These are phyloP conservation scores for Aquatica leii DNA, from an alignment of 2,888 invertebrate genomes.

Conservation along the genomic window DNA sequence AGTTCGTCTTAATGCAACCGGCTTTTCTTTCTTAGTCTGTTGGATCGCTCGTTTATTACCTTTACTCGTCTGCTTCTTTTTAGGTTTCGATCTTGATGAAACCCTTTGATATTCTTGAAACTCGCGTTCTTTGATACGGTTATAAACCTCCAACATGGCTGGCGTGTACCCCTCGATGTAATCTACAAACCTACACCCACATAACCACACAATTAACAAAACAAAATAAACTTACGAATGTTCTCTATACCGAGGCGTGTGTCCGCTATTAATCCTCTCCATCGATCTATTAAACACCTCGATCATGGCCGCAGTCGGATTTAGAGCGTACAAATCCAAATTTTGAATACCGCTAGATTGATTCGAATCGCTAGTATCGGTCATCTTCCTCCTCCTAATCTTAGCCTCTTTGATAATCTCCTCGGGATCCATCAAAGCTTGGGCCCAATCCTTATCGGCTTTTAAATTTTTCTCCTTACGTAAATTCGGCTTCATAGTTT, in stretches of 20 bases:
- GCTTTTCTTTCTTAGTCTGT: slow-evolving; percentile 15
- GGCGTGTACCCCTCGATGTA: slow-evolving; percentile 63
- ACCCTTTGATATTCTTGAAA: slow-evolving; percentile 45
- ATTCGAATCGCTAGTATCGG: slow-evolving; percentile 59
- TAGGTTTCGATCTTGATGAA: slow-evolving; percentile 4
- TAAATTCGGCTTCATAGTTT: slow-evolving; percentile 66
- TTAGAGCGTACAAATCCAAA: slow-evolving; percentile 63
- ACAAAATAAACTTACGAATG: slow-evolving; percentile 48
- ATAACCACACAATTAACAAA: background rate
- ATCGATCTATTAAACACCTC: slow-evolving; percentile 70
- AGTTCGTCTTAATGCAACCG: slow-evolving; percentile 42
- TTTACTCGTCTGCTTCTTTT: background rate
- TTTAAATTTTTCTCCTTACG: slow-evolving; percentile 60
- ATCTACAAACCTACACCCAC: slow-evolving; percentile 37
- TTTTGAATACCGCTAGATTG: slow-evolving; percentile 53
- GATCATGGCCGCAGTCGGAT: slow-evolving; percentile 78
- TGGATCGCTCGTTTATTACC: background rate
- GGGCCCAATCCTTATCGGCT: slow-evolving; percentile 72
- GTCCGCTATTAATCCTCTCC: slow-evolving; percentile 58
- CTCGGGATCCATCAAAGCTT: slow-evolving; percentile 71
- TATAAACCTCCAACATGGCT: slow-evolving; percentile 66
- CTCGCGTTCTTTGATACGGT: slow-evolving; percentile 62
- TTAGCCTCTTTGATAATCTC: slow-evolving; percentile 65
- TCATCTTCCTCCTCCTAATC: slow-evolving; percentile 58
- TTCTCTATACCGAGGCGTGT: slow-evolving; percentile 48